phyloP scores from a whole-genome alignment of 2,797 vertebrate species.

The Sebastes iracundus region DNA sequence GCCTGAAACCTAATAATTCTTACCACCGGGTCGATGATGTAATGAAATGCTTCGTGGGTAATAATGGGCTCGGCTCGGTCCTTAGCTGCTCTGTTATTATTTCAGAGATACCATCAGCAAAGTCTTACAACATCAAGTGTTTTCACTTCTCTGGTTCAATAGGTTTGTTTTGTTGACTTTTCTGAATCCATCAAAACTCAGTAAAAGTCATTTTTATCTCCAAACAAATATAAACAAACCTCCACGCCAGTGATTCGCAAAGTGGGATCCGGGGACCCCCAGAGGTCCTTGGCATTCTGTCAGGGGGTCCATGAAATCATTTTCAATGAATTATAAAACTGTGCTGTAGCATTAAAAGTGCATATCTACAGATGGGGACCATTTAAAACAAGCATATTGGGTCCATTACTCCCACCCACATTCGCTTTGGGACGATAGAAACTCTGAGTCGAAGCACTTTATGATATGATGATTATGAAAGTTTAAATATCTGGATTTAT shows the following conservation, averaged over 20 bases:
- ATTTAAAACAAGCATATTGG: neutral
- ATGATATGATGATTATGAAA: neutral
- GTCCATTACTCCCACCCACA: neutral
- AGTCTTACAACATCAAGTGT: neutral
- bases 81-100: constrained; percentile 4
- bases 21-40: constrained; percentile 14
- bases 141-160: neutral
- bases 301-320: neutral
- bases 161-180: neutral
- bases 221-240: neutral
- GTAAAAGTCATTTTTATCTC: neutral
- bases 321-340: neutral
- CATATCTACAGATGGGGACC: neutral
- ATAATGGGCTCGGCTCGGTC: constrained; percentile 2
- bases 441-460: neutral
- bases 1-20: constrained; percentile 31
- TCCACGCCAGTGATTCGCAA: neutral
- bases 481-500: neutral
- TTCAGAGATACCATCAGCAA: neutral
- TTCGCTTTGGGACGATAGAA: neutral
- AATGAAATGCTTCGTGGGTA: constrained; percentile 49
- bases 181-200: neutral
- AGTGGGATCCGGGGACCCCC: neutral
- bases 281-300: neutral
- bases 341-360: neutral